A percentile compares a stretch with the other conserved stretches of the same genome.
These are phyloP conservation scores for Agrochola lota DNA, from an alignment of 2,888 invertebrate species.

Conservation along the genomic window DNA sequence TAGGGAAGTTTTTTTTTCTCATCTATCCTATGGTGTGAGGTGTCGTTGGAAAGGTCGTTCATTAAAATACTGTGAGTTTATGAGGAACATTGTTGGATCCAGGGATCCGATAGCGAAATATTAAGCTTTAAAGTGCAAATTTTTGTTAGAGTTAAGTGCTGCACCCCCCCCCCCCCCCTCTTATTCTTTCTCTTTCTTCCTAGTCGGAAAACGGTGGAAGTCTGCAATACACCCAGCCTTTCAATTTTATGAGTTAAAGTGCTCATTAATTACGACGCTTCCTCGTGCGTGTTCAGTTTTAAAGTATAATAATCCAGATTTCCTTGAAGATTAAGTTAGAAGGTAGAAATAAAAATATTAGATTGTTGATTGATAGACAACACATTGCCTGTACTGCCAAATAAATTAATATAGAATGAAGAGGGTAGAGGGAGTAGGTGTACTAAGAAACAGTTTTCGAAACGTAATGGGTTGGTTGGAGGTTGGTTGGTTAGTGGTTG, in stretches of 20 bases:
- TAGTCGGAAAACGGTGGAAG: neutral
- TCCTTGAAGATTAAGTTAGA: slow-evolving; percentile 38
- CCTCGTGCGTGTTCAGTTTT: slow-evolving; percentile 24
- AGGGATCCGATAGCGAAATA: no score
- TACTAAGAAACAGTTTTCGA: neutral
- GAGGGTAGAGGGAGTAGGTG: neutral
- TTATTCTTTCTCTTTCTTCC: neutral
- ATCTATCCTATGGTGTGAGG: no score
- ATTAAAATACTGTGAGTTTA: no score
- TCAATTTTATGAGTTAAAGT: slow-evolving; percentile 18
- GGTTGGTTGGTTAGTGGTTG: no score
- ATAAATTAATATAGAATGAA: neutral
- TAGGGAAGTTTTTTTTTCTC: no score
- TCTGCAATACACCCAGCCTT: neutral
- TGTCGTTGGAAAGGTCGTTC: no score
- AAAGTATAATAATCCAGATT: slow-evolving; percentile 26
- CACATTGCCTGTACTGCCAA: neutral
- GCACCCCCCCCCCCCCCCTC: no score
- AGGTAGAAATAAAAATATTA: slow-evolving; percentile 24
- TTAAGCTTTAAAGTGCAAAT: no score
- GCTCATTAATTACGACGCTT: slow-evolving; percentile 11
- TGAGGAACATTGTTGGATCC: no score
- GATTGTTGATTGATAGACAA: slow-evolving; percentile 8
- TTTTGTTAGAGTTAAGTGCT: no score
- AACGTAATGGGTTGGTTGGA: neutral